Evolutionary conservation across 1,140 invertebrate species (phyloP), one percentile per base, ranked within the genome.

Genomic region (Philaenus spumarius): DNA sequence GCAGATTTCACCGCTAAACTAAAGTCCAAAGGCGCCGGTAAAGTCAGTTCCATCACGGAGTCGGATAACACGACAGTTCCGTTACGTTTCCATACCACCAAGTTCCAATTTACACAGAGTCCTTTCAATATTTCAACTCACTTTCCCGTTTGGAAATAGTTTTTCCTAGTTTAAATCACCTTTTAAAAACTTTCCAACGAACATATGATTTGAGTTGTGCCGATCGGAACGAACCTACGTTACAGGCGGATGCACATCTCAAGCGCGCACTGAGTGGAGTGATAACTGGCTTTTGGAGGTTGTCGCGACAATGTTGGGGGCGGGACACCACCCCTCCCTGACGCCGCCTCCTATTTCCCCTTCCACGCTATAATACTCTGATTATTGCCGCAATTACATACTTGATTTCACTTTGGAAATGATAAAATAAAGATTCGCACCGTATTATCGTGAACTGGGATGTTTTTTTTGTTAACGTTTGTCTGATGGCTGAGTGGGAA

Each of bases 11-110:
- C 45, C 1, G 51, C 20, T 7, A 60, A 17, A 42, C 61, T 62
- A 42, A 63, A 63, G 54, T 63, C 62, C 7, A 63, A 48, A 26
- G 62, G 62, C 42, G 62, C 43, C 9, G 57, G 39, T 2, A 58
- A 14, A n/a, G 61, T 53, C 5, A 62, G 40, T 51, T 62, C 61
- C 61, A 62, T 62, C 2, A 12, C 24, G n/a, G 40, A 24, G 26
- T 19, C 26, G 26, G 3, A 30, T 9, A 30, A 4, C 26, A 9
- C 26, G 26, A 30, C 3, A 30, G 26, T 30, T 9, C 26, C 26
- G 26, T 30, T 30, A 30, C 3, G 9, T 30, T 30, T 30, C 26
- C 3, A 30, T 9, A 30, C 26, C 9, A 9, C 26, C n/a, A n/a
- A n/a, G n/a, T n/a, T n/a, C n/a, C n/a, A n/a, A n/a, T n/a, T n/a